A percentile compares a stretch with the other conserved stretches of the same genome.
Evolutionary conservation across 1,140 invertebrate genomes (phyloP).

Genomic region (Temnothorax nylanderi): DNA sequence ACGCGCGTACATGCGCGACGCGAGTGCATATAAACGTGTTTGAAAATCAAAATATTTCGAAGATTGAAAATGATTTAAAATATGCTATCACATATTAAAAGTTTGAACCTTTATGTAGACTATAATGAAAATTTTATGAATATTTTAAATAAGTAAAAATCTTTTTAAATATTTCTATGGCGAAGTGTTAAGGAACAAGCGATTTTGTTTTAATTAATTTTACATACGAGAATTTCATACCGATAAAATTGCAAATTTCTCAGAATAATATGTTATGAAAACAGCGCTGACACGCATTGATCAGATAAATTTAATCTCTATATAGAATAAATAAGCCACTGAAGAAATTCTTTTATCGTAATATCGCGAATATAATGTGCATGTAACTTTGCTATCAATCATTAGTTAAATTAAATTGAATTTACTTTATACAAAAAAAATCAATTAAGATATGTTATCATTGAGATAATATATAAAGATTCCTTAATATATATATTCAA

Average conservation of each 20-base stretch:
- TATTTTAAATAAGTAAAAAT: neutral
- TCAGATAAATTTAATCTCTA: neutral
- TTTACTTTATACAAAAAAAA: neutral
- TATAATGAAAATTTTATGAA: neutral
- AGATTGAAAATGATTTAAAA: neutral
- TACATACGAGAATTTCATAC: neutral
- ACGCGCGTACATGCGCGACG: neutral
- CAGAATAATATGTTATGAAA: neutral
- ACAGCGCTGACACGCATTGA: neutral
- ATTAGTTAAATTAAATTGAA: neutral
- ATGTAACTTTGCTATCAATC: neutral
- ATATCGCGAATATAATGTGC: neutral
- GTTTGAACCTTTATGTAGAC: neutral
- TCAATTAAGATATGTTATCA: neutral
- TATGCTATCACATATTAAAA: too few species aligned
- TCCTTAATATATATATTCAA: neutral
- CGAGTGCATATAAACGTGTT: neutral
- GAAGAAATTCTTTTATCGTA: neutral
- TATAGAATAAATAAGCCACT: too few species aligned
- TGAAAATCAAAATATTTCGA: neutral
- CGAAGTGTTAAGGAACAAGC: neutral
- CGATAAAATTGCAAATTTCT: neutral
- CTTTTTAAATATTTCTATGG: neutral
- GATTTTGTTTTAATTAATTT: neutral
- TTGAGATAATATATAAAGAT: neutral